Percentiles rank a stretch among this genome's conserved stretches.
Evolutionary conservation across 2,797 vertebrate species (phyloP).

Genomic region (Ibycter americanus): DNA sequence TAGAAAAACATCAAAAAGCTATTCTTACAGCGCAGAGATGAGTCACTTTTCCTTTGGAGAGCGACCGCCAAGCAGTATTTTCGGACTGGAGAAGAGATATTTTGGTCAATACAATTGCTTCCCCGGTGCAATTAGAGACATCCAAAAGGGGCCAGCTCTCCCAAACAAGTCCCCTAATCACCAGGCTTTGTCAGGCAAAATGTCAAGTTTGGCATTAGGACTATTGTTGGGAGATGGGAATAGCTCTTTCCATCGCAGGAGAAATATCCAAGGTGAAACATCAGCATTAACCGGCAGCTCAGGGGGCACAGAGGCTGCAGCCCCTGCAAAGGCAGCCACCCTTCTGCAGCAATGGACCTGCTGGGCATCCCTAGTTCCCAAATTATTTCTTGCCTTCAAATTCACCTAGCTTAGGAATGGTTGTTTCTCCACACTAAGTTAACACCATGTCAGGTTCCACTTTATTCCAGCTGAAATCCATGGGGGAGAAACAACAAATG

Average conservation of each 20-base stretch:
- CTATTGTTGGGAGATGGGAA: background rate
- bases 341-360: accelerated
- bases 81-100: background rate
- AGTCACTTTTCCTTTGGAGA: background rate
- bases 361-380: accelerated
- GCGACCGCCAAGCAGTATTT: background rate
- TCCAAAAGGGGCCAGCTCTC: background rate
- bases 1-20: background rate
- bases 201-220: background rate
- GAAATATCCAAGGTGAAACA: accelerated
- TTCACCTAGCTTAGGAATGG: background rate
- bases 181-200: background rate
- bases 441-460: background rate
- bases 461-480: background rate
- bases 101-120: background rate
- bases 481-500: background rate
- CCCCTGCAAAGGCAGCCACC: background rate
- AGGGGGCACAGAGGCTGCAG: background rate
- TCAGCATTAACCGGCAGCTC: accelerated
- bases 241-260: accelerated
- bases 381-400: background rate
- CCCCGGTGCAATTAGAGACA: background rate
- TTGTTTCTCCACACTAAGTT: background rate
- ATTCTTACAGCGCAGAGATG: background rate
- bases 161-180: background rate